Evolutionary conservation across 1,140 invertebrate genomes (phyloP).

Genomic region (Neodiprion pinetum): DNA sequence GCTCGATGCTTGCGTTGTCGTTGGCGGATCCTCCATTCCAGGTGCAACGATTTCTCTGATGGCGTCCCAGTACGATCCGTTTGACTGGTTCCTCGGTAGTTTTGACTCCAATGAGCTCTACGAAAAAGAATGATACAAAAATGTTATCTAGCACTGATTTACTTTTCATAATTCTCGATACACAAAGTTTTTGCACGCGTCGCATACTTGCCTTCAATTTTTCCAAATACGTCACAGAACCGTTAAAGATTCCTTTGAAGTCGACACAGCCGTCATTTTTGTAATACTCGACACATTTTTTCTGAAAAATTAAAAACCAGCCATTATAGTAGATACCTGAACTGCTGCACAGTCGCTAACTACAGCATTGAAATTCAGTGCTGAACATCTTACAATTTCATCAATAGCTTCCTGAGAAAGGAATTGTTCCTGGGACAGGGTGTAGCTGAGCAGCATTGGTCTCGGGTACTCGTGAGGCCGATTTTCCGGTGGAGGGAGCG

Average conservation of each 20-base stretch:
- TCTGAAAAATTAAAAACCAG: constrained; percentile 60
- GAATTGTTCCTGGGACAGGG: constrained; percentile 81
- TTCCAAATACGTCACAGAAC: constrained; percentile 78
- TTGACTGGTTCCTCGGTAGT: constrained; percentile 52
- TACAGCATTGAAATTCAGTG: neutral
- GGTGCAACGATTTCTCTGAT: constrained; percentile 60
- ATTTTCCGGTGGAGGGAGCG: constrained; percentile 91
- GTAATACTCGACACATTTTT: constrained; percentile 86
- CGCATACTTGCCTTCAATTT: constrained; percentile 70
- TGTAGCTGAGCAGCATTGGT: constrained; percentile 88
- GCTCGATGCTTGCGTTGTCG: constrained; percentile 17
- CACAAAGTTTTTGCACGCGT: neutral
- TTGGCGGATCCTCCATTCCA: constrained; percentile 47
- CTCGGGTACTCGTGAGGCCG: constrained; percentile 89
- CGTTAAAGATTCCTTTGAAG: constrained; percentile 78
- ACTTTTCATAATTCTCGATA: neutral
- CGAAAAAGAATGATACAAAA: constrained; percentile 23
- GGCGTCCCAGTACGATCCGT: constrained; percentile 56
- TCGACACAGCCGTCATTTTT: constrained; percentile 79
- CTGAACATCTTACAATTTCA: constrained; percentile 72
- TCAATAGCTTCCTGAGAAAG: constrained; percentile 82
- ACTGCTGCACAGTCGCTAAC: constrained; percentile 10
- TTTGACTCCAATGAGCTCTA: constrained; percentile 57
- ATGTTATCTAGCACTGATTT: constrained; percentile 1
- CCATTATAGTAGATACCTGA: constrained; percentile 16